phyloP scores from a whole-genome alignment of 2,113 vertebrate species.

The Calyptommatus sinebrachiatus region DNA sequence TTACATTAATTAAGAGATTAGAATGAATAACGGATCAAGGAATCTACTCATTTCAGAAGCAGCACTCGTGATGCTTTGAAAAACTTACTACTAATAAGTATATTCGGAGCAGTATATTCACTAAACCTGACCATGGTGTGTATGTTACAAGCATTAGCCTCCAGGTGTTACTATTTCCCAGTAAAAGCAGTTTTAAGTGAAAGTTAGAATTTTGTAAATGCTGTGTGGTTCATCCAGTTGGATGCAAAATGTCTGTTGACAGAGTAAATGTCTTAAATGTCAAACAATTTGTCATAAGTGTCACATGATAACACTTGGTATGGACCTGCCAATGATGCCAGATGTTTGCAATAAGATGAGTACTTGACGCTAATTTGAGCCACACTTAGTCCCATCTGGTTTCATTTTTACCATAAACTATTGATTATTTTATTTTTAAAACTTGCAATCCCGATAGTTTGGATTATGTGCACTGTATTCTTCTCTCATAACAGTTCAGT shows the following conservation, averaged over 20 bases:
- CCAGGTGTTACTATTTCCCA: constrained; percentile 2
- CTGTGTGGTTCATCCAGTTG: not conserved
- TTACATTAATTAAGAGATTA: not conserved
- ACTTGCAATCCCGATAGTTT: not conserved
- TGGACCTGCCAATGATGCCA: constrained; percentile 22
- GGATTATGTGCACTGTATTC: constrained; percentile 16
- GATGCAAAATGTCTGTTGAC: constrained; percentile 21
- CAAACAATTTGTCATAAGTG: constrained; percentile 17
- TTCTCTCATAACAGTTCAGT: constrained; percentile 11
- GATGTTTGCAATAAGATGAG: constrained; percentile 27
- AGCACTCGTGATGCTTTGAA: not conserved
- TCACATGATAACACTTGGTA: constrained; percentile 19
- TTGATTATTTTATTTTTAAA: constrained; percentile 16
- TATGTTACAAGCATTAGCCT: not conserved
- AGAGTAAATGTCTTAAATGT: constrained; percentile 17
- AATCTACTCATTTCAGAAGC: not conserved
- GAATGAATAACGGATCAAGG: not conserved
- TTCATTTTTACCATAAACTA: constrained; percentile 22
- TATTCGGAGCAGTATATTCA: not conserved
- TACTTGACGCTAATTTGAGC: constrained; percentile 23
- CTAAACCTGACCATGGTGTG: not conserved
- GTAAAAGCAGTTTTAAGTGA: constrained; percentile 5
- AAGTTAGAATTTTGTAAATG: constrained; percentile 11
- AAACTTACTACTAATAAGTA: not conserved
- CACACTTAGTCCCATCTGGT: constrained; percentile 29